Evolutionary conservation across 2,888 invertebrate genomes (phyloP).

Genomic region (Dinocampus coccinellae): DNA sequence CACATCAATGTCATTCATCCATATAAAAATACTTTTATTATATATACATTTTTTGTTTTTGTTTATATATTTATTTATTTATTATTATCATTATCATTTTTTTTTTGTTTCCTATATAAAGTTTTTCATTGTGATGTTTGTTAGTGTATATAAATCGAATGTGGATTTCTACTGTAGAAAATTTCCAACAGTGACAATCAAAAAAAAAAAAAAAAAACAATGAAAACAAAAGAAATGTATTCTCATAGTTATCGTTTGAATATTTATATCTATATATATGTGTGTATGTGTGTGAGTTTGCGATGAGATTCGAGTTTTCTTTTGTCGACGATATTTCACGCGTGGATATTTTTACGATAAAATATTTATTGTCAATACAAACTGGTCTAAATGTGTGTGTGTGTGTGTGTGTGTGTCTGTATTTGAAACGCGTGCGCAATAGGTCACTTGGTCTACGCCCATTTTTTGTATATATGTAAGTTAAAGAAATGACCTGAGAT

Average conservation of each 20-base stretch:
- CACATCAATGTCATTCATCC: neutral
- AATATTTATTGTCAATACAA: conserved; percentile 50
- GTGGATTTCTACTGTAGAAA: neutral
- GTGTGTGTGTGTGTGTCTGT: neutral
- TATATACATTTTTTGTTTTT: neutral
- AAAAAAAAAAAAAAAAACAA: neutral
- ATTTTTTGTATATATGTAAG: conserved; percentile 10
- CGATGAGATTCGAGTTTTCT: conserved; percentile 24
- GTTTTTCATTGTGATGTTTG: no score
- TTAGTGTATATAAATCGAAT: neutral
- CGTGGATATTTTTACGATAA: conserved; percentile 52
- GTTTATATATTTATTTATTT: neutral
- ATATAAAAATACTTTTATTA: neutral
- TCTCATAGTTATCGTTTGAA: neutral
- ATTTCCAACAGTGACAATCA: neutral
- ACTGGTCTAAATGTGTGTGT: neutral
- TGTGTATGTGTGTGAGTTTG: conserved; percentile 1
- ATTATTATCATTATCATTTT: no score
- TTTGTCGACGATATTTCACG: conserved; percentile 39
- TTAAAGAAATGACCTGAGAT: conserved; percentile 52
- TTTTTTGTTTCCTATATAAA: no score
- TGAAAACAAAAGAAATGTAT: neutral
- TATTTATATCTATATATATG: neutral
- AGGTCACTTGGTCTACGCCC: neutral
- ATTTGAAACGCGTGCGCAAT: neutral